A percentile compares a stretch with the other conserved stretches of the same genome.
phyloP scores from a whole-genome alignment of 1,140 invertebrate species.

The Cotesia glomerata region DNA sequence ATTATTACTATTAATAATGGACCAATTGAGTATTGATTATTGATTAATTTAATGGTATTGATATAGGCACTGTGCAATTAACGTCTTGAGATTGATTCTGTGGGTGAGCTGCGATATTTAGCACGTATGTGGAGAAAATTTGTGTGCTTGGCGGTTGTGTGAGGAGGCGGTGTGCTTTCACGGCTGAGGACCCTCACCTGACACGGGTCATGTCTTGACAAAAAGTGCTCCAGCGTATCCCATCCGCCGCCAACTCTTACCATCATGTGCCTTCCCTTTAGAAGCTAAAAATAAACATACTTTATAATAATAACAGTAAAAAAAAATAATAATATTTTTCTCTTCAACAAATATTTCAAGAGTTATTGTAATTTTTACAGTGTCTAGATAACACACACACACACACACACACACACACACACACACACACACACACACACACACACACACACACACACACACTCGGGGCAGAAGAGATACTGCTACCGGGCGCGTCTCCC shows the following conservation, averaged over 20 bases:
- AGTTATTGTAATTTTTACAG: no score
- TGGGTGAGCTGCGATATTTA: slow-evolving; percentile 74
- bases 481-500: no score
- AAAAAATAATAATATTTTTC: neutral
- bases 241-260: slow-evolving; percentile 91
- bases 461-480: no score
- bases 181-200: slow-evolving; percentile 74
- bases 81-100: slow-evolving; percentile 52
- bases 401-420: no score
- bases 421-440: no score
- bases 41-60: no score
- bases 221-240: slow-evolving; percentile 92
- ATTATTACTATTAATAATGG: no score
- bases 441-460: no score
- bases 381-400: no score
- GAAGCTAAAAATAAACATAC: slow-evolving; percentile 67
- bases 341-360: no score
- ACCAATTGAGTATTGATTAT: no score
- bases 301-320: slow-evolving; percentile 6
- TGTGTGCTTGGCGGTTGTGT: slow-evolving; percentile 54
- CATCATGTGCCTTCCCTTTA: slow-evolving; percentile 90
- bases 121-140: slow-evolving; percentile 74
- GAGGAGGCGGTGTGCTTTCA: slow-evolving; percentile 55
- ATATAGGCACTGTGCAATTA: slow-evolving; percentile 44
- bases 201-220: slow-evolving; percentile 88